Conservation (phyloP, 2,888 invertebrate genomes). For the Acholoe squamosa region DNA sequence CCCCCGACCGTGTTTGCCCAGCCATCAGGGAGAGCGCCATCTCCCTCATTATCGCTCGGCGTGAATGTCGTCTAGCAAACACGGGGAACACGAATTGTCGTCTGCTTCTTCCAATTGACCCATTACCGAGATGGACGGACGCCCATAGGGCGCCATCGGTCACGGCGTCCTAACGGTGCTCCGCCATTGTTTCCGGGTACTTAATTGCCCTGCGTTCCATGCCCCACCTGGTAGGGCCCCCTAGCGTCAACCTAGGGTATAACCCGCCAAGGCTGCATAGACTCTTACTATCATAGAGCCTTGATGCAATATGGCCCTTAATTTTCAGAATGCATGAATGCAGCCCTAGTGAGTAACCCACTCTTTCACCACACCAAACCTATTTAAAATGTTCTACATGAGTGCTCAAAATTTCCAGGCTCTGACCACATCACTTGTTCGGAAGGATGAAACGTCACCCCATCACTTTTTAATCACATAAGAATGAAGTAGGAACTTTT, state of each 20-base stretch:
- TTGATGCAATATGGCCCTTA: too few relatives aligned
- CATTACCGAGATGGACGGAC: slow-evolving; percentile 33
- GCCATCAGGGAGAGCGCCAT: slow-evolving; percentile 47
- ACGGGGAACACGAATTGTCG: not conserved
- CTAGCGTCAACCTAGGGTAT: not conserved
- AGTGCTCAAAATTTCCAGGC: too few relatives aligned
- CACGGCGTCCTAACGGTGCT: not conserved
- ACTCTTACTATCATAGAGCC: too few relatives aligned
- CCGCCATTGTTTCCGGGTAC: not conserved
- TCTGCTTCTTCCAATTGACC: slow-evolving; percentile 44
- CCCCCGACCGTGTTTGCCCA: not conserved
- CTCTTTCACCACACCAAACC: too few relatives aligned
- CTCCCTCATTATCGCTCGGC: slow-evolving; percentile 44
- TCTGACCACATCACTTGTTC: too few relatives aligned
- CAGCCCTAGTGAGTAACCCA: too few relatives aligned
- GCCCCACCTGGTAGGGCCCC: not conserved
- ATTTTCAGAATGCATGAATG: too few relatives aligned
- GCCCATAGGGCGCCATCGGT: slow-evolving; percentile 21
- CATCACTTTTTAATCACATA: too few relatives aligned
- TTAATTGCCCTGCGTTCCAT: slow-evolving; percentile 38
- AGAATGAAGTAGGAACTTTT: too few relatives aligned
- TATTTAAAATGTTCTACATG: too few relatives aligned
- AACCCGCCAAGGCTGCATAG: too few relatives aligned
- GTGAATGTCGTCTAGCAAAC: not conserved
- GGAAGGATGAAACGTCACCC: too few relatives aligned